These are phyloP conservation scores for Frankliniella intonsa DNA, from an alignment of 2,888 invertebrate genomes.

Conservation along the genomic window DNA sequence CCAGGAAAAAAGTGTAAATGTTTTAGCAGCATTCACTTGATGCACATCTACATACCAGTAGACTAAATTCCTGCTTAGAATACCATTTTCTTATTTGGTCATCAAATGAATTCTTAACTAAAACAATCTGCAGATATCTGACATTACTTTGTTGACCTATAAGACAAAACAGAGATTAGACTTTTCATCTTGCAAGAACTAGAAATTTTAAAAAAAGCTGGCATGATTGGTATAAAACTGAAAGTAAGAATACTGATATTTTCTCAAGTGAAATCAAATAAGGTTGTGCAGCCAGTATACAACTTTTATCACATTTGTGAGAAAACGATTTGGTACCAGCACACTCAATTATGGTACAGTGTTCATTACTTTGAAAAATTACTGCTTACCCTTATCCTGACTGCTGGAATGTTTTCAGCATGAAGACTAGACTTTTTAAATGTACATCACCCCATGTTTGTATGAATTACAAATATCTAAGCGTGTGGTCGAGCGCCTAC, in stretches of 20 bases:
- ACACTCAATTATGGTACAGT: neutral
- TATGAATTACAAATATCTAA: neutral
- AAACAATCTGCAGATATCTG: neutral
- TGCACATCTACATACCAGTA: too few species aligned
- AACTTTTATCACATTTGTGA: conserved; percentile 22
- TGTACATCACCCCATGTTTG: neutral
- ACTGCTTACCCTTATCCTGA: neutral
- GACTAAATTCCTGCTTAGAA: too few species aligned
- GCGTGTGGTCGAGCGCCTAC: neutral
- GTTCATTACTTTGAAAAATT: neutral
- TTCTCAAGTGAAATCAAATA: neutral
- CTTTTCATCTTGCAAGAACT: neutral
- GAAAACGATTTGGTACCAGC: neutral
- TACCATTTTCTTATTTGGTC: too few species aligned
- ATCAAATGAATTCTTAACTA: too few species aligned
- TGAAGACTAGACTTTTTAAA: neutral
- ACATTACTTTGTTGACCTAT: neutral
- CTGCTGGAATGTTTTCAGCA: conserved; percentile 16
- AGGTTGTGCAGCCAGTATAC: neutral
- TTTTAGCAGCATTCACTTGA: too few species aligned
- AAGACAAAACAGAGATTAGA: neutral
- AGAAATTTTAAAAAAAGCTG: neutral
- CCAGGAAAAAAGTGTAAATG: too few species aligned
- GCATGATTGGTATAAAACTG: neutral
- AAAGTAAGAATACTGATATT: neutral